phyloP scores from a whole-genome alignment of 2,113 vertebrate genomes.

The Leiothrix lutea region DNA sequence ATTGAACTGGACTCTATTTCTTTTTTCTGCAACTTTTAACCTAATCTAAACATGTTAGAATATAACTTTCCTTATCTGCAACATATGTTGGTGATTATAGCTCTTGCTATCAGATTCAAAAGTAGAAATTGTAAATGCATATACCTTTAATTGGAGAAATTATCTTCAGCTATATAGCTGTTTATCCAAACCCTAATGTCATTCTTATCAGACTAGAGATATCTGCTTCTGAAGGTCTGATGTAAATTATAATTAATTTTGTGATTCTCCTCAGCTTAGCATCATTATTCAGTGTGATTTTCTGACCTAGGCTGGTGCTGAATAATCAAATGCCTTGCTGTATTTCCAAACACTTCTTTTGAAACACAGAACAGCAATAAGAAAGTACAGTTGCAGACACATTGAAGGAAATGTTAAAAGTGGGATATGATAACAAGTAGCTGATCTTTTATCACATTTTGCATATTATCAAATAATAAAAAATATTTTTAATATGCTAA shows the following conservation, averaged over 20 bases:
- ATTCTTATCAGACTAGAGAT: constrained; percentile 3
- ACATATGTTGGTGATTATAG: background rate
- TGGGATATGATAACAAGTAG: background rate
- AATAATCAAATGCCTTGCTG: background rate
- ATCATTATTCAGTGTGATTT: constrained; percentile 29
- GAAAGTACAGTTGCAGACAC: background rate
- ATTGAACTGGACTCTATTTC: background rate
- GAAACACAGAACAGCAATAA: background rate
- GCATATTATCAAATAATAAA: constrained; percentile 21
- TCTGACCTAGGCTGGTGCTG: background rate
- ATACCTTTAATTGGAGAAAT: constrained; percentile 17
- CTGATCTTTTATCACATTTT: background rate
- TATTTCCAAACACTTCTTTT: background rate
- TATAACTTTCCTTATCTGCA: background rate
- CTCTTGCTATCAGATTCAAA: background rate
- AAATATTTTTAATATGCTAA: constrained; percentile 34
- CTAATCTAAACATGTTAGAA: background rate
- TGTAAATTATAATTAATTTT: constrained; percentile 40
- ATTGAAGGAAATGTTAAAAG: background rate
- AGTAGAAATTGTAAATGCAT: constrained; percentile 17
- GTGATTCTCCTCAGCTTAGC: background rate
- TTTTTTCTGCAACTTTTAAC: background rate
- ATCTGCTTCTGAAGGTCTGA: background rate
- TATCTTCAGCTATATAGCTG: constrained; percentile 4
- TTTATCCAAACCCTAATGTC: constrained; percentile 25